Percentiles rank a stretch among this genome's conserved stretches.
Conservation (phyloP, 2,888 invertebrate genomes). For the Torymus aiolomorphi region DNA sequence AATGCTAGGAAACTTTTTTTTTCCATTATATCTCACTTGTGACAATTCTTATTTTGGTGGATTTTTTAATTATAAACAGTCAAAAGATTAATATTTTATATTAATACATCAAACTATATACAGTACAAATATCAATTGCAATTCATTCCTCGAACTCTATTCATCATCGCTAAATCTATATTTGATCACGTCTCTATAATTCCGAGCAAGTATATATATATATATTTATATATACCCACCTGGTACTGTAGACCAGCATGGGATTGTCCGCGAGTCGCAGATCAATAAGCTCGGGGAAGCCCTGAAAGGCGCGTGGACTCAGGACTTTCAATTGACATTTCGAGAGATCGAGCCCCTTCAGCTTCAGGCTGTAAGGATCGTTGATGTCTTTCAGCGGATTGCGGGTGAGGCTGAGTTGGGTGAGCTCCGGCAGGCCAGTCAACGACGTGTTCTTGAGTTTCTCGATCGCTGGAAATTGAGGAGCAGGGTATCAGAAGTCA, state of each 20-base stretch:
- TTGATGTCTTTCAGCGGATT: constrained; percentile 76
- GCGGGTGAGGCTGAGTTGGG: constrained; percentile 82
- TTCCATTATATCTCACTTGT: too few species aligned
- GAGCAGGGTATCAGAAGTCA: too few species aligned
- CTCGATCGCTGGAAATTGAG: constrained; percentile 73
- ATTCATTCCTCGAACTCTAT: too few species aligned
- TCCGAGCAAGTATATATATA: neutral
- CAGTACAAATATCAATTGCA: too few species aligned
- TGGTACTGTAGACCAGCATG: constrained; percentile 67
- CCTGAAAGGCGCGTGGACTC: constrained; percentile 63
- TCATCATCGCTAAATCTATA: too few species aligned
- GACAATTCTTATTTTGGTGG: too few species aligned
- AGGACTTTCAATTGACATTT: constrained; percentile 69
- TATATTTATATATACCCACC: constrained; percentile 60
- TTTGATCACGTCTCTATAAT: constrained; percentile 6
- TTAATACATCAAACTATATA: too few species aligned
- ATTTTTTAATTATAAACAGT: too few species aligned
- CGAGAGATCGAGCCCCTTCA: constrained; percentile 70
- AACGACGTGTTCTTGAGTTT: constrained; percentile 82
- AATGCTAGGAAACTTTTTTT: too few species aligned
- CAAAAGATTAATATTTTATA: too few species aligned
- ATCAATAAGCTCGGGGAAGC: constrained; percentile 68
- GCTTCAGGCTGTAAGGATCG: constrained; percentile 65
- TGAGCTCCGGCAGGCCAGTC: constrained; percentile 79
- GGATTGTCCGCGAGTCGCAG: constrained; percentile 70